Percentiles rank a stretch among this genome's conserved stretches.
Conservation (phyloP, 2,888 invertebrate species). For the Trachelus troglodyta region DNA sequence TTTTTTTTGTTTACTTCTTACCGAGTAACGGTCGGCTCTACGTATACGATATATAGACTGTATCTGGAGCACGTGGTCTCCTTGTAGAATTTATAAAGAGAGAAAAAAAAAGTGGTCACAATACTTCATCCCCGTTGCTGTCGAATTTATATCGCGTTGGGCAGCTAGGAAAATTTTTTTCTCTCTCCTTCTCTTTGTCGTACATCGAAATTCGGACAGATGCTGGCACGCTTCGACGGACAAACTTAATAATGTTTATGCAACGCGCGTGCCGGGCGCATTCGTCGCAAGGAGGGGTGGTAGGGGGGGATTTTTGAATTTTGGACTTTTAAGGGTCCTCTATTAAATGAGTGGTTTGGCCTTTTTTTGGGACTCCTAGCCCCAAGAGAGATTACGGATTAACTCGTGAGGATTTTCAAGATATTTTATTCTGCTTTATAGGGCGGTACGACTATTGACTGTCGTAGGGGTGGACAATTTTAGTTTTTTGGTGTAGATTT, state of each 20-base stretch:
- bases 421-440: too few relatives aligned
- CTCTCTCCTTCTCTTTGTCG: conserved; percentile 14
- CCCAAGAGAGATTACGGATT: neutral
- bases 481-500: too few relatives aligned
- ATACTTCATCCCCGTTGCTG: conserved; percentile 36
- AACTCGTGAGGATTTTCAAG: neutral
- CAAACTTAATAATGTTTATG: conserved; percentile 60
- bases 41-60: too few relatives aligned
- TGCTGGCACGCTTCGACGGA: conserved; percentile 51
- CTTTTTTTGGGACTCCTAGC: too few relatives aligned
- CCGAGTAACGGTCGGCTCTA: too few relatives aligned
- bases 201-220: conserved; percentile 38
- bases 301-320: conserved; percentile 13
- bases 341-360: conserved; percentile 21
- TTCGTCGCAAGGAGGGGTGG: conserved; percentile 3
- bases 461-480: too few relatives aligned
- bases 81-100: conserved; percentile 7
- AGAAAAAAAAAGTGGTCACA: conserved; percentile 16
- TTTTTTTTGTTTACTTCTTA: too few relatives aligned
- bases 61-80: conserved; percentile 3
- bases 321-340: conserved; percentile 32
- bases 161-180: conserved; percentile 31
- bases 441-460: too few relatives aligned
- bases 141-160: conserved; percentile 44
- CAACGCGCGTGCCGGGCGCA: conserved; percentile 45